Conservation (phyloP, 2,797 vertebrate genomes). For the Xyrichtys novacula region DNA sequence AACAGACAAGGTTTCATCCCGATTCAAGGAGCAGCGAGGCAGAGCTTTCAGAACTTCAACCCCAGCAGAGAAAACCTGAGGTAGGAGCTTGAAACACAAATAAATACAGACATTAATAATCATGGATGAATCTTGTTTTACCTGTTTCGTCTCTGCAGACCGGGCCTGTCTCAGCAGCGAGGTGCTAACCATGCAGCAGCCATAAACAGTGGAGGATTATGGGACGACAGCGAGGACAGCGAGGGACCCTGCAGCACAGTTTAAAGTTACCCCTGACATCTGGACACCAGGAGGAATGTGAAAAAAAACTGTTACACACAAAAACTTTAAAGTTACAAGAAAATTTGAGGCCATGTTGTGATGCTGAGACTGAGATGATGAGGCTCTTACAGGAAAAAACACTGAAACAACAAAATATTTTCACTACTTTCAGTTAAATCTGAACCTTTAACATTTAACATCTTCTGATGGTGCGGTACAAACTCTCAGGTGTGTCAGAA, state of each 20-base stretch:
- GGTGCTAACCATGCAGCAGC: slow-evolving; percentile 46
- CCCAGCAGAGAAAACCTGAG: slow-evolving; percentile 73
- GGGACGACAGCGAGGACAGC: slow-evolving; percentile 86
- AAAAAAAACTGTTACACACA: slow-evolving; percentile 2
- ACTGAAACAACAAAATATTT: not conserved
- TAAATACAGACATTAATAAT: too few relatives aligned
- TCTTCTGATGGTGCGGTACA: not conserved
- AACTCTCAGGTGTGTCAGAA: not conserved
- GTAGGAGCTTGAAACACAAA: slow-evolving; percentile 70
- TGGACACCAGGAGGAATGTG: not conserved
- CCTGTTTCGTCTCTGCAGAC: slow-evolving; percentile 43
- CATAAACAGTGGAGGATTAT: slow-evolving; percentile 57
- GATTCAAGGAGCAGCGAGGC: slow-evolving; percentile 63
- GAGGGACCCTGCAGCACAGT: slow-evolving; percentile 87
- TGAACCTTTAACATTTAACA: too few relatives aligned
- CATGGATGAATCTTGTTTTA: not conserved
- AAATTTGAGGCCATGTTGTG: slow-evolving; percentile 6
- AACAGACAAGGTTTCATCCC: slow-evolving; percentile 75
- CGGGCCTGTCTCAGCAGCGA: slow-evolving; percentile 55
- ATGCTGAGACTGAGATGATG: not conserved
- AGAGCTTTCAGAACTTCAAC: slow-evolving; percentile 64
- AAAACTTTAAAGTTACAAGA: not conserved
- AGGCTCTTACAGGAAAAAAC: not conserved
- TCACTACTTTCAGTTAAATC: not conserved
- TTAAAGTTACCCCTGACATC: slow-evolving; percentile 56